A percentile compares a stretch with the other conserved stretches of the same genome.
phyloP scores from a whole-genome alignment of 2,888 invertebrate genomes.

The Tenodera sinensis region DNA sequence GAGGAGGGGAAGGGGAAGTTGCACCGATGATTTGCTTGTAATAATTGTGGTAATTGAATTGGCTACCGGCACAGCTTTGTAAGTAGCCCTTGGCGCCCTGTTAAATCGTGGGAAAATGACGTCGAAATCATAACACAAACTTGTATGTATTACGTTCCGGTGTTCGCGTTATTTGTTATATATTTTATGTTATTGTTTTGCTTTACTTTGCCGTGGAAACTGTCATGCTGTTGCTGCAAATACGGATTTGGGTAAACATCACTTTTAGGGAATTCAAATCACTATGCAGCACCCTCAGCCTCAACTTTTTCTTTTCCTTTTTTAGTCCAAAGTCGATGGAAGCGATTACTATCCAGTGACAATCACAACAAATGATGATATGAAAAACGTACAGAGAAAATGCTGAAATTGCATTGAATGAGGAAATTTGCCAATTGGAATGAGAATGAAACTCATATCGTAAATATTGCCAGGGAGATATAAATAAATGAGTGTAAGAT shows the following conservation, averaged over 20 bases:
- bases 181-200: not conserved
- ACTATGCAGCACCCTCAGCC: not conserved
- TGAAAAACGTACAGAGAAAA: not conserved
- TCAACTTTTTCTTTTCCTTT: no score
- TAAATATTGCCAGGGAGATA: no score
- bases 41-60: conserved; percentile 15
- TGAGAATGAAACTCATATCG: no score
- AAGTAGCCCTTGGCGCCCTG: not conserved
- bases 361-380: not conserved
- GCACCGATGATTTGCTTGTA: conserved; percentile 14
- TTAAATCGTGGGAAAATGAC: conserved; percentile 7
- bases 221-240: not conserved
- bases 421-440: no score
- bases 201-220: not conserved
- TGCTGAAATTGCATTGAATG: no score
- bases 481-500: no score
- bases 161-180: not conserved
- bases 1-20: not conserved
- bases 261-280: not conserved
- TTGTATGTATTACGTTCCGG: not conserved
- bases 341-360: not conserved
- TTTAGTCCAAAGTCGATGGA: not conserved
- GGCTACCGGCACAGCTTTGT: not conserved
- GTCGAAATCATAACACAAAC: not conserved
- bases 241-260: not conserved